Evolutionary conservation across 2,113 vertebrate species (phyloP).

Genomic region (Periophthalmus modestus): DNA sequence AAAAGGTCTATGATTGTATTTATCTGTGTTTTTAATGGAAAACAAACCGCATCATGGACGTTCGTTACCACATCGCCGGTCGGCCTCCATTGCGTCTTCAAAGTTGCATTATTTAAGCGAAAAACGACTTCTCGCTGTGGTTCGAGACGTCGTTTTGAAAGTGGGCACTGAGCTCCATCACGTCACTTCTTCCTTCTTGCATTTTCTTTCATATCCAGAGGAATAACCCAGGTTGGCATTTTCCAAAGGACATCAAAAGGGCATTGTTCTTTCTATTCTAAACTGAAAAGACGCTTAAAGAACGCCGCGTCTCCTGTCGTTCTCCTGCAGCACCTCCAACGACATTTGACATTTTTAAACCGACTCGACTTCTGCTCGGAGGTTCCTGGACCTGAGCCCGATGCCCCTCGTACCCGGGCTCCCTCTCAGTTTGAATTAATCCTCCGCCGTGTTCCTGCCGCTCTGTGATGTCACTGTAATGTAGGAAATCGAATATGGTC

Average conservation of each 20-base stretch:
- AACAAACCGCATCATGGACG: too few relatives aligned
- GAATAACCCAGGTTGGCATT: constrained; percentile 54
- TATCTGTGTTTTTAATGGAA: too few relatives aligned
- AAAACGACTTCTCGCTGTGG: too few relatives aligned
- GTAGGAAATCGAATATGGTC: constrained; percentile 13
- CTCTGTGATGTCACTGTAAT: constrained; percentile 10
- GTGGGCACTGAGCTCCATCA: neutral
- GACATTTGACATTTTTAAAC: constrained; percentile 59
- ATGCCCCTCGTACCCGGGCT: constrained; percentile 24
- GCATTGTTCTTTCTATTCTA: constrained; percentile 42
- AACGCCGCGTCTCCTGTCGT: constrained; percentile 27
- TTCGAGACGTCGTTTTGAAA: too few relatives aligned
- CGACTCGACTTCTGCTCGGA: constrained; percentile 40
- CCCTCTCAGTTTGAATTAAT: constrained; percentile 40
- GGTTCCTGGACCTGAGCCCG: constrained; percentile 33
- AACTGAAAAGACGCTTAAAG: constrained; percentile 21
- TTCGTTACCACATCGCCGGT: too few relatives aligned
- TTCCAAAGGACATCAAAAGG: constrained; percentile 68
- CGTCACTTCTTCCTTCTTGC: neutral
- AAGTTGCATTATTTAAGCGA: too few relatives aligned
- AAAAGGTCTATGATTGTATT: too few relatives aligned
- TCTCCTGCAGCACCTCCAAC: constrained; percentile 27
- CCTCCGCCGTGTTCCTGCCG: constrained; percentile 1
- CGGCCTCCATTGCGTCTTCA: too few relatives aligned
- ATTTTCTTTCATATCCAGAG: constrained; percentile 33